These are phyloP conservation scores for Campylomormyrus numenius DNA, from an alignment of 2,113 vertebrate genomes.

Conservation along the genomic window DNA sequence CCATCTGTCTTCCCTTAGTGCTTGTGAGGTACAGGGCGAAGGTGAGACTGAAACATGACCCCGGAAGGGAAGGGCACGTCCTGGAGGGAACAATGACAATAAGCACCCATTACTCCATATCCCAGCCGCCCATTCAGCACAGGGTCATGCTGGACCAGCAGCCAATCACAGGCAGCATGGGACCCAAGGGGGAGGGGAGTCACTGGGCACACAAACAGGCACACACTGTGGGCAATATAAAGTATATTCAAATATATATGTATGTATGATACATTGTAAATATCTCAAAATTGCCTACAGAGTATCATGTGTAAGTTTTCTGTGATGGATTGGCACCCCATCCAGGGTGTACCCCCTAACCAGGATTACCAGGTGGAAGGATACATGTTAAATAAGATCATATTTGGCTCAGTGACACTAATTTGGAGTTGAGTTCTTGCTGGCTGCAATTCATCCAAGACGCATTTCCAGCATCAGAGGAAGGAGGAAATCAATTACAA, in stretches of 20 bases:
- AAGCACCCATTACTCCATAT: neutral
- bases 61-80: neutral
- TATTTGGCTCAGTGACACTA: neutral
- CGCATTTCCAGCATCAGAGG: conserved; percentile 26
- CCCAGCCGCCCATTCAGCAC: neutral
- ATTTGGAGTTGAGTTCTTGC: neutral
- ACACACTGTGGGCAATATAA: neutral
- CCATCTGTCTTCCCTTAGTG: neutral
- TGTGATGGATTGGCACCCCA: neutral
- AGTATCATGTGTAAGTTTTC: neutral
- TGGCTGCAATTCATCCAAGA: conserved; percentile 9
- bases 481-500: conserved; percentile 20
- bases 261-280: neutral
- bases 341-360: neutral
- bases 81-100: neutral
- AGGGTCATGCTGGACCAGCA: neutral
- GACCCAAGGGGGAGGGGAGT: neutral
- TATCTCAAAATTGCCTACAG: neutral
- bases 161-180: neutral
- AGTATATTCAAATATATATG: neutral
- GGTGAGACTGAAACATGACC: neutral
- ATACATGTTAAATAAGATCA: neutral
- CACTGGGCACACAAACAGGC: neutral
- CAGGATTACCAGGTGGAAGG: neutral
- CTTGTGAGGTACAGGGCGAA: neutral